Percentiles rank a stretch among this genome's conserved stretches.
phyloP scores from a whole-genome alignment of 2,888 invertebrate genomes.

The Conchocele bisecta region DNA sequence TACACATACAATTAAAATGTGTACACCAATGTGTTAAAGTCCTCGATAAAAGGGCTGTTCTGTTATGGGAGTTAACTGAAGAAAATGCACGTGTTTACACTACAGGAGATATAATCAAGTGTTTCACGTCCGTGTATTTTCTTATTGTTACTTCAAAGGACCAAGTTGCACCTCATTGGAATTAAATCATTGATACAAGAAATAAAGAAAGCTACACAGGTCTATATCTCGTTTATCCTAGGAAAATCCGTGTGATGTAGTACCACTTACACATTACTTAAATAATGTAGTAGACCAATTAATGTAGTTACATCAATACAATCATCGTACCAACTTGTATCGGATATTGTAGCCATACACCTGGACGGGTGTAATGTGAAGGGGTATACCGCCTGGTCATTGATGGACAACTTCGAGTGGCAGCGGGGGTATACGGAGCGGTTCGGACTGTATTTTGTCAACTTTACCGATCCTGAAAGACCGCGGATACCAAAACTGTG shows the following conservation, averaged over 20 bases:
- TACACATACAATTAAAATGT: no score
- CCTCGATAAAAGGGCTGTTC: no score
- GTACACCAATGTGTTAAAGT: no score
- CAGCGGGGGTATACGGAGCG: conserved; percentile 88
- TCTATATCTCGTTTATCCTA: neutral
- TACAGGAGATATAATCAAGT: no score
- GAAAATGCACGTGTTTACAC: no score
- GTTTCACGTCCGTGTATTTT: no score
- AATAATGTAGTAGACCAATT: neutral
- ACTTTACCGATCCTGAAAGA: conserved; percentile 87
- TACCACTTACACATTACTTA: neutral
- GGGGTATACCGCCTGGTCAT: conserved; percentile 90
- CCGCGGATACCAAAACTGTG: conserved; percentile 88
- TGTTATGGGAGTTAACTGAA: no score
- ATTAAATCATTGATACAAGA: no score
- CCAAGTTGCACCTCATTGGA: no score
- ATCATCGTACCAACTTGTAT: neutral
- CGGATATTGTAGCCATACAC: conserved; percentile 59
- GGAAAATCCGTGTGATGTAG: neutral
- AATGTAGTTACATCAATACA: neutral
- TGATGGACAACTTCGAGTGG: conserved; percentile 94
- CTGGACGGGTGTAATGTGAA: conserved; percentile 79
- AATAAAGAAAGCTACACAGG: neutral
- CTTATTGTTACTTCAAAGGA: no score
- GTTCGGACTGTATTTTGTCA: conserved; percentile 89